These are phyloP conservation scores for Eclectus roratus DNA, from an alignment of 2,113 vertebrate species.

Conservation along the genomic window DNA sequence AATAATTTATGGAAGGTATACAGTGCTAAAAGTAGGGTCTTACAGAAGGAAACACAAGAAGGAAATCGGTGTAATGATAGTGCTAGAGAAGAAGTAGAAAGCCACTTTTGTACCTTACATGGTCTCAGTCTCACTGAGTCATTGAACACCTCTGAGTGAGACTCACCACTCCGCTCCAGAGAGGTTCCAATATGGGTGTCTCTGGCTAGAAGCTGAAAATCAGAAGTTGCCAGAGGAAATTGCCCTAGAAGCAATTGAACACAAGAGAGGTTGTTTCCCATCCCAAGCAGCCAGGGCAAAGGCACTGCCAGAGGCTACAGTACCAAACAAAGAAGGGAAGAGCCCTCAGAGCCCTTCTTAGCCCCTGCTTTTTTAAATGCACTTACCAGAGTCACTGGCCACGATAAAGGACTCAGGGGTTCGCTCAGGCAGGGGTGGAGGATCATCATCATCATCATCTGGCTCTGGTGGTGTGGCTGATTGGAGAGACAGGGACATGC, in stretches of 20 bases:
- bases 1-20: background rate
- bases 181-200: conserved; percentile 67
- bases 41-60: background rate
- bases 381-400: conserved; percentile 73
- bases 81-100: background rate
- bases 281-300: background rate
- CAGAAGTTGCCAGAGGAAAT: background rate
- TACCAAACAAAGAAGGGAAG: background rate
- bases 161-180: conserved; percentile 78
- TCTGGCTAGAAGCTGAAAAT: conserved; percentile 22
- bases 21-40: background rate
- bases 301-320: accelerated
- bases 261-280: background rate
- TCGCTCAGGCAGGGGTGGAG: conserved; percentile 89
- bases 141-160: background rate
- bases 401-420: conserved; percentile 91
- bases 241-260: conserved; percentile 40
- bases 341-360: background rate
- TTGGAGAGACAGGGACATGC: background rate
- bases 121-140: conserved; percentile 57
- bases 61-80: background rate
- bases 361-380: background rate
- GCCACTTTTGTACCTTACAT: conserved; percentile 73
- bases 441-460: conserved; percentile 77
- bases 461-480: background rate